phyloP scores from a whole-genome alignment of 2,888 invertebrate species.

The Drosophila fulvimacula region DNA sequence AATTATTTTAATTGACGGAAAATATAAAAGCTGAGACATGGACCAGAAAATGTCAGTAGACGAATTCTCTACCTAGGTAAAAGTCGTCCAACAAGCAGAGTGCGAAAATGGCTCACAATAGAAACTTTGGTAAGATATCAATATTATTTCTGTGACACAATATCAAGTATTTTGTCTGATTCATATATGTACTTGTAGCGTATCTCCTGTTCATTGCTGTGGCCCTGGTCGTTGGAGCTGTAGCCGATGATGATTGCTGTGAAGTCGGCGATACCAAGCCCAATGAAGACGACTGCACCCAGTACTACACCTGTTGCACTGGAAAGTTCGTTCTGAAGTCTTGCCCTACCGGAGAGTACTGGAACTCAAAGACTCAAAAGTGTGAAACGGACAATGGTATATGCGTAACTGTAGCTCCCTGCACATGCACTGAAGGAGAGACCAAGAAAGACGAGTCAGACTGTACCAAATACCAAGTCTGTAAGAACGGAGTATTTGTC shows the following conservation, averaged over 20 bases:
- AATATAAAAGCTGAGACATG: slow-evolving; percentile 46
- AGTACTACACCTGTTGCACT: slow-evolving; percentile 40
- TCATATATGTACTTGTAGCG: slow-evolving; percentile 3
- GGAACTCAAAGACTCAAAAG: slow-evolving; percentile 1
- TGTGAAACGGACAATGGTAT: slow-evolving; percentile 1
- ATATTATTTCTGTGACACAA: not conserved
- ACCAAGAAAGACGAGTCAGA: not conserved
- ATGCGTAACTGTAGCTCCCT: not conserved
- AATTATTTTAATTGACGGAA: slow-evolving; percentile 52
- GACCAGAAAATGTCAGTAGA: slow-evolving; percentile 26
- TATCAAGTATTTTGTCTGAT: not conserved
- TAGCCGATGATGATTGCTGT: slow-evolving; percentile 36
- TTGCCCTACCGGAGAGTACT: slow-evolving; percentile 36
- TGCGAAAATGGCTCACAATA: slow-evolving; percentile 23
- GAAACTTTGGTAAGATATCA: slow-evolving; percentile 30
- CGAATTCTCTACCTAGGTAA: slow-evolving; percentile 18
- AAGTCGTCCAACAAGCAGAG: slow-evolving; percentile 22
- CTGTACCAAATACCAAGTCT: slow-evolving; percentile 24
- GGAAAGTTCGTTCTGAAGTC: slow-evolving; percentile 41
- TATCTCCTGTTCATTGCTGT: slow-evolving; percentile 20
- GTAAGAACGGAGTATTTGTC: slow-evolving; percentile 16
- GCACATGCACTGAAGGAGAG: not conserved
- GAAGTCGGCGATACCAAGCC: slow-evolving; percentile 32
- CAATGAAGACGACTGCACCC: slow-evolving; percentile 40
- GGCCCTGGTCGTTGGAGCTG: slow-evolving; percentile 12